phyloP scores from a whole-genome alignment of 2,797 vertebrate genomes.

The Alauda arvensis region DNA sequence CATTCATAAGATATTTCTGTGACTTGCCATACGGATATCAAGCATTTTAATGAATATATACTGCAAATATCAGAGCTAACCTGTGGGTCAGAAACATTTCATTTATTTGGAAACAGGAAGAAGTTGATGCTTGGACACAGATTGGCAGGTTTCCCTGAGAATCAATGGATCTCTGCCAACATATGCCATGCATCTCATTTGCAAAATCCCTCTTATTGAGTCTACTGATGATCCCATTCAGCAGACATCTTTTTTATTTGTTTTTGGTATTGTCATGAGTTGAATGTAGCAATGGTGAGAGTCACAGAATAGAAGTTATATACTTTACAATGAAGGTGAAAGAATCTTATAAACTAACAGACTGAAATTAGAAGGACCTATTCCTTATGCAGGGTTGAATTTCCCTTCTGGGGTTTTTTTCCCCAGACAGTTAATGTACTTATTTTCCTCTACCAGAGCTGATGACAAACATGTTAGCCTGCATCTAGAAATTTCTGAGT shows the following conservation, averaged over 20 bases:
- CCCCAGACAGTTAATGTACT: neutral
- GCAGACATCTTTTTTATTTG: neutral
- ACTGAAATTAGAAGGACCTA: neutral
- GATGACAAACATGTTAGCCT: neutral
- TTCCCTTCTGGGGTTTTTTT: neutral
- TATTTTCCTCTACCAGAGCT: neutral
- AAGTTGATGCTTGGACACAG: neutral
- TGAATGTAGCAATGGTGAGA: neutral
- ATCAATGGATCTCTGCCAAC: neutral
- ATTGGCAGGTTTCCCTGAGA: neutral
- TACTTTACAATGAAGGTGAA: neutral
- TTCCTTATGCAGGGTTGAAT: neutral
- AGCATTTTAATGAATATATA: neutral
- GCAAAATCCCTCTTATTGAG: neutral
- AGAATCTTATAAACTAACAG: neutral
- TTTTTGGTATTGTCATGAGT: neutral
- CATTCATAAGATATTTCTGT: neutral
- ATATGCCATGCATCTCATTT: neutral
- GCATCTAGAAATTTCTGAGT: neutral
- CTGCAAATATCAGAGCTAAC: neutral
- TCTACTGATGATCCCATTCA: neutral
- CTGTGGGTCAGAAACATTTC: neutral
- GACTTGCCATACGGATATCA: neutral
- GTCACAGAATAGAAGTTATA: neutral
- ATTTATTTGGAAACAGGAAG: slow-evolving; percentile 23